Base-by-base conservation (phyloP, 2,797 vertebrate species). In the Amblyopsis hoosieri region DNA sequence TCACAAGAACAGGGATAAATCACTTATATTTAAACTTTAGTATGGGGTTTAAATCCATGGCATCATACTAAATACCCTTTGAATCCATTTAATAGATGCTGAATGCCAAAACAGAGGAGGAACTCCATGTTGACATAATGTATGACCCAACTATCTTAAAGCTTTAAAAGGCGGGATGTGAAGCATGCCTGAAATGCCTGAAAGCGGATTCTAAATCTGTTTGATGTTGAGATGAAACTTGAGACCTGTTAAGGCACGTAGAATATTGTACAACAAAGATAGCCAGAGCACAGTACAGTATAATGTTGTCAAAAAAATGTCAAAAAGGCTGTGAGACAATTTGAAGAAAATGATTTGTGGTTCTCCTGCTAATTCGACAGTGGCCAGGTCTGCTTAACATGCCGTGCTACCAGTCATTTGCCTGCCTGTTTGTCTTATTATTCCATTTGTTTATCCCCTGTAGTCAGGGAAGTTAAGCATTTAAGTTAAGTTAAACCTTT, bases 1-100 rank as follows among this genome's bases (percentile, higher is more conserved):
- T 80, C 74, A 84, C 71, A 56, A 70, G 77, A 68, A 54, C 54
- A 69, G 73, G 66, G 76, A 58, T 53, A 42, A 72, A 72, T 56
- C 33, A 62, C 65, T 79, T 77, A 72, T 69, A 79, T 68, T 70
- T 82, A 75, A 87, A 81, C 81, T 86, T 82, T 75, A 80, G 78
- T 82, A 69, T 70, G 62, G 66, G 80, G 82, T 89, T 89, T 85
- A 88, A 84, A 87, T 84, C 75, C 62, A 78, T 87, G 84, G 84
- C 83, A 83, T 82, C 69, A 80, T 71, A 87, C 85, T 79, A 83
- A 83, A 67, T 65, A 67, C 55, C 64, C 81, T 88, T 90, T 90
- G 83, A 90, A 89, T 84, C 75, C 73, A 69, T 76, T 76, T 84
- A 81, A 89, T 74, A 85, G 53, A 72, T 83, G 77, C 85, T 84